Evolutionary conservation across 2,888 invertebrate genomes (phyloP).

Genomic region (Criorhina ranunculi): DNA sequence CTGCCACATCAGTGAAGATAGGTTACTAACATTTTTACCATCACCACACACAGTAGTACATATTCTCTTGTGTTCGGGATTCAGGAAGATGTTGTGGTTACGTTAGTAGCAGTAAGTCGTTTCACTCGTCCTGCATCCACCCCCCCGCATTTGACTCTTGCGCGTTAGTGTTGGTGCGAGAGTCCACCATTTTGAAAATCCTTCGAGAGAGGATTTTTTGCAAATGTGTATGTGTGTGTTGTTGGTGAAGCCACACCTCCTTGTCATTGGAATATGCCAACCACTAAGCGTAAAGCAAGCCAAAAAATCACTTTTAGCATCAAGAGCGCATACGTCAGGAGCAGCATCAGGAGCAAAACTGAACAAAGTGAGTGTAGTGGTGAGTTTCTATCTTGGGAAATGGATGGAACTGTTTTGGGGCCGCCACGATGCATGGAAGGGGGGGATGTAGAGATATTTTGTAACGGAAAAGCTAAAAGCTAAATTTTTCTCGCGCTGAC

Average conservation of each 20-base stretch:
- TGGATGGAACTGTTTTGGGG: background rate
- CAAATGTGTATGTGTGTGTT: conserved; percentile 15
- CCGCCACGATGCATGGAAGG: background rate
- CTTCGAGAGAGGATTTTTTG: conserved; percentile 1
- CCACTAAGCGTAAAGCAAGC: conserved; percentile 76
- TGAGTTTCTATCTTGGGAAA: conserved; percentile 24
- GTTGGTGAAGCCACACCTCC: conserved; percentile 72
- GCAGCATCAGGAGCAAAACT: conserved; percentile 10
- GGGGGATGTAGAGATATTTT: conserved; percentile 58
- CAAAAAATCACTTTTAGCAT: conserved; percentile 71
- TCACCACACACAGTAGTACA: conserved; percentile 38
- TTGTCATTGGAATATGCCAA: conserved; percentile 74
- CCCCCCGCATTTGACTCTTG: conserved; percentile 56
- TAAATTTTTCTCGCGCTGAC: conserved; percentile 68
- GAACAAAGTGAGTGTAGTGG: conserved; percentile 64
- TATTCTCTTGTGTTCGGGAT: too few relatives aligned
- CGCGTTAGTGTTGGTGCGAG: conserved; percentile 33
- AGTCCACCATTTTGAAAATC: conserved; percentile 73
- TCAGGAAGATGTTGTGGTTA: conserved; percentile 71
- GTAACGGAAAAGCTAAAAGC: conserved; percentile 77
- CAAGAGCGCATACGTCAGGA: conserved; percentile 71
- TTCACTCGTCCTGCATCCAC: conserved; percentile 1
- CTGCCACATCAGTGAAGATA: conserved; percentile 75
- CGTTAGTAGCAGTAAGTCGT: conserved; percentile 74
- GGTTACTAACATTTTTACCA: conserved; percentile 44